Evolutionary conservation across 1,140 invertebrate genomes (phyloP), one percentile per base, ranked within the genome.

Genomic region (Orussus abietinus): DNA sequence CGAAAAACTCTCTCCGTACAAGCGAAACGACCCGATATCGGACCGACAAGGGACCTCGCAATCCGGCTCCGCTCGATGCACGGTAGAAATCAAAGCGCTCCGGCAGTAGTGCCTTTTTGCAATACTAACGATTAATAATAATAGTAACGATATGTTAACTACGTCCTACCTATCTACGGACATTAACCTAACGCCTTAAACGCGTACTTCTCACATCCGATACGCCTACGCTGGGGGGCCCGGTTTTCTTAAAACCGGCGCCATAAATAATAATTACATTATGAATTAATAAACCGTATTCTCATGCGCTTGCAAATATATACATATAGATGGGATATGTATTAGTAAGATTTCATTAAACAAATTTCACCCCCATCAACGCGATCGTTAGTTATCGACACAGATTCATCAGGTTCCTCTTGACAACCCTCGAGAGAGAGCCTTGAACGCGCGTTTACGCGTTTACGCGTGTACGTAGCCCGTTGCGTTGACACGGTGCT

Each of bases 251-350:
- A 57, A 58, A 62, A 51, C 38, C 42, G 40, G 31, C 44, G 49
- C 35, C 36, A 55, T 51, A 55, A 53, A 55, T 53, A 57, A 52
- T 59, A 51, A 50, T 57, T 62, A 69, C 56, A 64, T 51, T 62
- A 57, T 64, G 51, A 53, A 59, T 62, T 35, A 51, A 61, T 55
- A 56, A 59, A 59, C 46, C 50, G 50, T 62, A 57, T 58, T 52
- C 35, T 57, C 40, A 54, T 55, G 46, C 48, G 54, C 55, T 58
- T 67, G 61, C 64, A 70, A 68, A 64, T 72, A 72, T 70, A 69
- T 72, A 72, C 65, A 72, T 58, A 70, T 57, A 70, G 56, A 63
- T 59, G 52, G 57, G 64, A 72, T 72, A 72, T 72, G 69, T 69
- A 65, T 65, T 48, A 45, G 34, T 49, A 49, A 53, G 44, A 45